Conservation (phyloP, 2,888 invertebrate species). For the Hirudinaria manillensis region DNA sequence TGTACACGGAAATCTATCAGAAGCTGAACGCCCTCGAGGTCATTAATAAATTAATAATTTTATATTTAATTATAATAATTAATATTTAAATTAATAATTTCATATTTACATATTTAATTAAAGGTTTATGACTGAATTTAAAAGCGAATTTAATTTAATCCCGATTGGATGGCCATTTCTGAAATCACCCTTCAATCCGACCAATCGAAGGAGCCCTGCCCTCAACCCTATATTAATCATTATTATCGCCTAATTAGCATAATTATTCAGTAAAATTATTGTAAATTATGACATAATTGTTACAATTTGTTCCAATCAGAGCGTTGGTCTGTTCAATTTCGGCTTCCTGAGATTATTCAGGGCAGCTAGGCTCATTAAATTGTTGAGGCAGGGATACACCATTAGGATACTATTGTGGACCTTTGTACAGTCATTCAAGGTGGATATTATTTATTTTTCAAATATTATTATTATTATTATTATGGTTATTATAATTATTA, state of each 20-base stretch:
- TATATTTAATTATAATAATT: background rate
- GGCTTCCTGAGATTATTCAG: slow-evolving; percentile 97
- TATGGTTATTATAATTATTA: background rate
- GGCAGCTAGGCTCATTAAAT: slow-evolving; percentile 96
- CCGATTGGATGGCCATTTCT: no score
- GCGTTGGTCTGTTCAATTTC: slow-evolving; percentile 72
- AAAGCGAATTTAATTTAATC: no score
- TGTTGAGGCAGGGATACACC: slow-evolving; percentile 97
- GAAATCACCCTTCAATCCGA: no score
- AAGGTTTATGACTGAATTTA: no score
- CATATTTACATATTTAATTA: no score
- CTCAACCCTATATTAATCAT: no score
- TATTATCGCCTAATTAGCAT: no score
- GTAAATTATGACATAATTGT: no score
- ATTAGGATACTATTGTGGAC: slow-evolving; percentile 99
- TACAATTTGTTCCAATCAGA: background rate
- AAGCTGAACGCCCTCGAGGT: slow-evolving; percentile 30
- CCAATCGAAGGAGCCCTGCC: no score
- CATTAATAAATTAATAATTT: background rate
- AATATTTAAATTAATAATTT: no score
- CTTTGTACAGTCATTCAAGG: slow-evolving; percentile 99
- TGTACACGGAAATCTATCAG: slow-evolving; percentile 53
- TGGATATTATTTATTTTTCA: slow-evolving; percentile 43
- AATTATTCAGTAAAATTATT: no score
- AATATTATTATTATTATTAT: background rate